Evolutionary conservation across 2,888 invertebrate genomes (phyloP).

Genomic region (Ferrisia virgata): DNA sequence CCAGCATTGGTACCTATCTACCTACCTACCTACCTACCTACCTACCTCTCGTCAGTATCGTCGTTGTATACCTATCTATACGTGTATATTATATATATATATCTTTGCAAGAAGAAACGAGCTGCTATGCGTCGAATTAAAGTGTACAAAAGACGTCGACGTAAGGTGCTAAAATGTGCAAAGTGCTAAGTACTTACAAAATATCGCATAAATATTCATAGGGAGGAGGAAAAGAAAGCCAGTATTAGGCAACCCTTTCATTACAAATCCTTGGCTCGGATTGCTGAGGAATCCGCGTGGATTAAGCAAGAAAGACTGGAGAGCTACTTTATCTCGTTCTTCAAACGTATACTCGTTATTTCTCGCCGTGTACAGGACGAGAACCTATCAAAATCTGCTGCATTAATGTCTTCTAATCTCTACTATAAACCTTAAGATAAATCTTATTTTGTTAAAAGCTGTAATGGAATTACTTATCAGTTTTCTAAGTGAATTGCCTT

Average conservation of each 20-base stretch:
- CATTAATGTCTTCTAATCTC: conserved; percentile 42
- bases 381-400: conserved; percentile 43
- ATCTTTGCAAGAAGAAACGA: neutral
- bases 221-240: conserved; percentile 37
- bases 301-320: conserved; percentile 39
- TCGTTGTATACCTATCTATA: too few relatives aligned
- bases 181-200: conserved; percentile 40
- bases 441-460: conserved; percentile 44
- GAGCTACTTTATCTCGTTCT: conserved; percentile 42
- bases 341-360: conserved; percentile 41
- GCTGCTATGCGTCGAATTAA: neutral
- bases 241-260: conserved; percentile 41
- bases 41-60: neutral
- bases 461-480: conserved; percentile 43
- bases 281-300: conserved; percentile 36
- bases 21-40: too few relatives aligned
- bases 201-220: conserved; percentile 43
- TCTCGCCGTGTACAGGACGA: neutral
- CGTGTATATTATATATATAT: too few relatives aligned
- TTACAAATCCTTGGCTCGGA: conserved; percentile 43
- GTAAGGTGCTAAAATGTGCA: conserved; percentile 24
- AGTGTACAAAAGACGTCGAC: conserved; percentile 9
- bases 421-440: conserved; percentile 42
- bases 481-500: conserved; percentile 43
- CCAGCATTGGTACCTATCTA: neutral